Evolutionary conservation across 2,797 vertebrate species (phyloP).

Genomic region (Halcyon leucocephala): DNA sequence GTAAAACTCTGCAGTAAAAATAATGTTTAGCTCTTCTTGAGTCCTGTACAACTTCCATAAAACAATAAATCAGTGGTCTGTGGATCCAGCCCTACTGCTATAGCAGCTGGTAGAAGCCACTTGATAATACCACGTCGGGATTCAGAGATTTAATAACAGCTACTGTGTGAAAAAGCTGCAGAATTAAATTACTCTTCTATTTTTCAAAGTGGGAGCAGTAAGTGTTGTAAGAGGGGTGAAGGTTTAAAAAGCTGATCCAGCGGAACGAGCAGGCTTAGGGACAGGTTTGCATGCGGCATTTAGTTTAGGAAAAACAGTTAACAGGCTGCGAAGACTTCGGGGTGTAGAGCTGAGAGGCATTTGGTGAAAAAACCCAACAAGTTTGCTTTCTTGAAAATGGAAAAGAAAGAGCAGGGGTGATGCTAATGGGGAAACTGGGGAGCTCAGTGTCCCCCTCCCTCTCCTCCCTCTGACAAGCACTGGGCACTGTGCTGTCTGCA

Average conservation of each 20-base stretch:
- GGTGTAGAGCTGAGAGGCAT: rapidly evolving
- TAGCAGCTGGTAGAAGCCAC: neutral
- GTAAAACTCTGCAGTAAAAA: neutral
- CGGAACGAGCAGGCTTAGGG: neutral
- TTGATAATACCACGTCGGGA: neutral
- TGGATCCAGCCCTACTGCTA: neutral
- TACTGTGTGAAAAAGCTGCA: neutral
- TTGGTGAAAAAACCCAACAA: neutral
- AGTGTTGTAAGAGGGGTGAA: neutral
- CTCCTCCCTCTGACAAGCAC: neutral
- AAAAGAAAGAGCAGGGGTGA: neutral
- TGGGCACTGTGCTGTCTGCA: rapidly evolving
- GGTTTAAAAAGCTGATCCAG: neutral
- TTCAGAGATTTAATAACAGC: neutral
- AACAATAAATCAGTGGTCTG: neutral
- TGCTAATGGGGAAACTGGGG: neutral
- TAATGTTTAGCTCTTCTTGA: neutral
- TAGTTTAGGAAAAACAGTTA: neutral
- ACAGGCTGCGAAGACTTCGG: neutral
- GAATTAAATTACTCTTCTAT: neutral
- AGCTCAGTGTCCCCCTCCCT: neutral
- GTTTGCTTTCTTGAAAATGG: neutral
- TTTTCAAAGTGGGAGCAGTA: neutral
- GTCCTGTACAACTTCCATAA: neutral
- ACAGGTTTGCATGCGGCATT: neutral